Conservation (phyloP, 2,888 invertebrate species). For the Orchestes rusci region DNA sequence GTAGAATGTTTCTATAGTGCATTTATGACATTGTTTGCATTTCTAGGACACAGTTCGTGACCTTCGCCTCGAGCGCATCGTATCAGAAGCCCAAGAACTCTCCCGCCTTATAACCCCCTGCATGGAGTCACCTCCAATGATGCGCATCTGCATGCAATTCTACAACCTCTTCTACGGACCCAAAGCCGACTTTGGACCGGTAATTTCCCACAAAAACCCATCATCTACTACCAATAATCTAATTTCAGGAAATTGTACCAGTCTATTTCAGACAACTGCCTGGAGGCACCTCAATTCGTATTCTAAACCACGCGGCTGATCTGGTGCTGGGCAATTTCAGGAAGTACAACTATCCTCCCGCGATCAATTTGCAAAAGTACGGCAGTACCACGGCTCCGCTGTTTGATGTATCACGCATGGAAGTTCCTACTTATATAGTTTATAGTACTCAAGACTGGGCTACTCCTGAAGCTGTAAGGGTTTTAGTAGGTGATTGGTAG, state of each 20-base stretch:
- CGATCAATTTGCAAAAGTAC: conserved; percentile 44
- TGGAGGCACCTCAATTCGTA: conserved; percentile 39
- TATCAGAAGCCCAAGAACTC: conserved; percentile 35
- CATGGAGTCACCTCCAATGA: conserved; percentile 36
- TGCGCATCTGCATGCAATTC: conserved; percentile 36
- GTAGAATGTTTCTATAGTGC: too few species aligned
- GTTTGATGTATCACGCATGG: conserved; percentile 47
- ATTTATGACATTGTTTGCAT: neutral
- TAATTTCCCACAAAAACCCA: conserved; percentile 26
- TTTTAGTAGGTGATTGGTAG: neutral
- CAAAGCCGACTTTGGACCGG: conserved; percentile 37
- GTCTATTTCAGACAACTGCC: conserved; percentile 40
- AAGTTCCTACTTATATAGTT: conserved; percentile 48
- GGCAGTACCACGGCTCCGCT: conserved; percentile 47
- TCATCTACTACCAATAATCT: neutral
- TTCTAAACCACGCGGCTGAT: conserved; percentile 38
- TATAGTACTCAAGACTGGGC: conserved; percentile 53
- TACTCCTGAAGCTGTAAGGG: conserved; percentile 47
- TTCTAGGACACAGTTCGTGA: conserved; percentile 31
- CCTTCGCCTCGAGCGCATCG: conserved; percentile 29
- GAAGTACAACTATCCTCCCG: conserved; percentile 49
- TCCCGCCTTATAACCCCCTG: conserved; percentile 31
- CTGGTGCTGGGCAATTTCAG: conserved; percentile 43
- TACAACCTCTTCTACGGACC: conserved; percentile 39
- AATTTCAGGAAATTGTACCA: conserved; percentile 37